Percentiles rank a stretch among this genome's conserved stretches.
phyloP scores from a whole-genome alignment of 1,140 invertebrate species.

The Reticulitermes speratus region DNA sequence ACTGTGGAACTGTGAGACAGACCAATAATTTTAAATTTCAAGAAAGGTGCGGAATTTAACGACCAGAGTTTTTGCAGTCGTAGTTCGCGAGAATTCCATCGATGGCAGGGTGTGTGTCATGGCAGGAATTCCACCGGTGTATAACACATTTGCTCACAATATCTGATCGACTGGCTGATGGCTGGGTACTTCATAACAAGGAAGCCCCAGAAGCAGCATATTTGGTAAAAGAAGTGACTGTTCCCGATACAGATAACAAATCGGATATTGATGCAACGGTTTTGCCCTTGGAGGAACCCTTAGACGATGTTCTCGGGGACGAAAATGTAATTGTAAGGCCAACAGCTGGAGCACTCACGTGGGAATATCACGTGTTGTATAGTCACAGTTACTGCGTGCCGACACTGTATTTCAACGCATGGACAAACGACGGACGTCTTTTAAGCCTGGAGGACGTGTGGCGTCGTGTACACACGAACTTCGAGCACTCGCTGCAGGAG shows the following conservation, averaged over 20 bases:
- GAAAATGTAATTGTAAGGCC: neutral
- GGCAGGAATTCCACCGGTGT: neutral
- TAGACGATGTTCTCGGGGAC: neutral
- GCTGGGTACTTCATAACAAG: neutral
- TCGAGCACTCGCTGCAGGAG: neutral
- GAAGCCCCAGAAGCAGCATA: neutral
- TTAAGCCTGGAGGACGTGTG: conserved; percentile 45
- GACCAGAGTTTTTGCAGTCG: too few relatives aligned
- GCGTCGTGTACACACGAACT: conserved; percentile 26
- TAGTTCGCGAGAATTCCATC: neutral
- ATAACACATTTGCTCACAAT: neutral
- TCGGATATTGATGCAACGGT: neutral
- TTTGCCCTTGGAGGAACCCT: neutral
- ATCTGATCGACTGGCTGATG: neutral
- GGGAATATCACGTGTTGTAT: conserved; percentile 46
- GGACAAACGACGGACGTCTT: conserved; percentile 43
- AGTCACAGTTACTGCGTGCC: conserved; percentile 49
- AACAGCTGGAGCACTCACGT: neutral
- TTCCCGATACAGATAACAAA: neutral
- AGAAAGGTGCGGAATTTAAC: too few relatives aligned
- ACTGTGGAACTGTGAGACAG: too few relatives aligned
- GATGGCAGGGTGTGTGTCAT: neutral
- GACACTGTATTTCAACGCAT: conserved; percentile 49
- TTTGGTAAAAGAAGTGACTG: neutral
- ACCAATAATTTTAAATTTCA: too few relatives aligned